phyloP scores from a whole-genome alignment of 2,888 invertebrate genomes.

The Halictus ligatus region DNA sequence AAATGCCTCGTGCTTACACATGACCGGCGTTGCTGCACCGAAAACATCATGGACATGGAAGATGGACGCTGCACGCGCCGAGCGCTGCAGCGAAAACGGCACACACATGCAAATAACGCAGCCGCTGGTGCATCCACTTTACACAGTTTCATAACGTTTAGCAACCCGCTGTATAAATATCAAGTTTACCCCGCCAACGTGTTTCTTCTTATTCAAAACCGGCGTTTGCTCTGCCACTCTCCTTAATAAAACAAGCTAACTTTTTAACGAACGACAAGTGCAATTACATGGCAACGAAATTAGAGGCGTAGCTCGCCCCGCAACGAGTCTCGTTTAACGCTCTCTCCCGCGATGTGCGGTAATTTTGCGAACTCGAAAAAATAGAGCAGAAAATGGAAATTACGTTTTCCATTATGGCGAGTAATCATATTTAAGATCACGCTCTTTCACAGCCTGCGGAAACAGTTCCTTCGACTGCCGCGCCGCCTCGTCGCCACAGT shows the following conservation, averaged over 20 bases:
- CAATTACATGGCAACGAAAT: conserved; percentile 63
- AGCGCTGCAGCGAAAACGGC: conserved; percentile 32
- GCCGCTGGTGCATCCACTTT: conserved; percentile 31
- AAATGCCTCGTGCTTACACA: conserved; percentile 10
- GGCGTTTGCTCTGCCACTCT: conserved; percentile 15
- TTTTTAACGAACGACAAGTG: conserved; percentile 71
- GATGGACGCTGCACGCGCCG: conserved; percentile 8
- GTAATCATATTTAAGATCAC: neutral
- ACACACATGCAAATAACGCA: conserved; percentile 31
- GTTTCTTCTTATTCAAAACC: conserved; percentile 61
- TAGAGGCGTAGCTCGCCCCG: conserved; percentile 22
- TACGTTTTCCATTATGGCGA: neutral
- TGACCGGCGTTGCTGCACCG: conserved; percentile 18
- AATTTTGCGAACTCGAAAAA: neutral
- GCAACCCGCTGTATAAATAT: conserved; percentile 64
- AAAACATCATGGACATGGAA: conserved; percentile 43
- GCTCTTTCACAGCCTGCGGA: neutral
- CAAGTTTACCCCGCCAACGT: conserved; percentile 62
- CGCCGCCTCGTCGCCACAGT: too few relatives aligned
- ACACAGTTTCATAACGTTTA: conserved; percentile 57
- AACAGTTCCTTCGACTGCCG: neutral
- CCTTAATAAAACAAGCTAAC: conserved; percentile 68
- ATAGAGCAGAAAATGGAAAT: neutral
- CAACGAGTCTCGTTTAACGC: conserved; percentile 30
- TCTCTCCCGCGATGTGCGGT: conserved; percentile 5